These are phyloP conservation scores for Chrysodeixis includens DNA, from an alignment of 2,888 invertebrate genomes.

Conservation along the genomic window DNA sequence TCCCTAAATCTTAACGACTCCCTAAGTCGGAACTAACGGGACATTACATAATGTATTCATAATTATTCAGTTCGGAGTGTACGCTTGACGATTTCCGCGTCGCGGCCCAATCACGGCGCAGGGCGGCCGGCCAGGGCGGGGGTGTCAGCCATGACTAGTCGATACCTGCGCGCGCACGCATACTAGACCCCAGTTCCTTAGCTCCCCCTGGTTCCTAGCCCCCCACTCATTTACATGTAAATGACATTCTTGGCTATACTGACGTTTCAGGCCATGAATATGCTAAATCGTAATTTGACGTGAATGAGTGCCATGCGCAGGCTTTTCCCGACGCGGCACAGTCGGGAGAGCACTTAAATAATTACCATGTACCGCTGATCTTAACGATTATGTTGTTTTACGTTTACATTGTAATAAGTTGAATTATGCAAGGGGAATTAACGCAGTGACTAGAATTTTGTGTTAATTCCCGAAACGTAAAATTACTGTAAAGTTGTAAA, in stretches of 20 bases:
- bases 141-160: constrained; percentile 63
- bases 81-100: constrained; percentile 56
- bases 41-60: constrained; percentile 56
- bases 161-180: constrained; percentile 77
- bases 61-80: constrained; percentile 54
- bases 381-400: neutral
- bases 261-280: constrained; percentile 48
- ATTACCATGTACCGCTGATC: constrained; percentile 21
- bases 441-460: no score
- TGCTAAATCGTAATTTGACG: constrained; percentile 43
- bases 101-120: constrained; percentile 73
- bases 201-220: no score
- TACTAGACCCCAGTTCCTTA: no score
- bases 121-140: constrained; percentile 72
- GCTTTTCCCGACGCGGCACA: constrained; percentile 14
- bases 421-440: no score
- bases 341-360: constrained; percentile 30
- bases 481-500: no score
- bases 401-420: neutral
- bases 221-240: constrained; percentile 49
- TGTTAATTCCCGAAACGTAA: no score
- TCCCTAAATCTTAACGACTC: constrained; percentile 17
- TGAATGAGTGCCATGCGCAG: constrained; percentile 37
- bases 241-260: constrained; percentile 50
- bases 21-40: neutral